A percentile compares a stretch with the other conserved stretches of the same genome.
These are phyloP conservation scores for Tyto alba DNA, from an alignment of 2,113 vertebrate species.

Conservation along the genomic window DNA sequence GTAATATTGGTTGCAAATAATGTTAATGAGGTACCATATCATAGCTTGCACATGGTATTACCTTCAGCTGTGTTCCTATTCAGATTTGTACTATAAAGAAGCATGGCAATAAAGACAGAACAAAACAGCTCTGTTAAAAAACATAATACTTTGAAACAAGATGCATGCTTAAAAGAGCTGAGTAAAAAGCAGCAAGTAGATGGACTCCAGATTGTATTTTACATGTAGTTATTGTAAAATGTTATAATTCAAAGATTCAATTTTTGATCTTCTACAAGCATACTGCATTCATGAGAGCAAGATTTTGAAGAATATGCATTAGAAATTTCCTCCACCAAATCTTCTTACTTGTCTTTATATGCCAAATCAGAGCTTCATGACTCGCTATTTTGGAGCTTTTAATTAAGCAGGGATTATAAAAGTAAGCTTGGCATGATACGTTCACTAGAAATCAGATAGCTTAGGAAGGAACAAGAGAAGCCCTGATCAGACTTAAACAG, in stretches of 20 bases:
- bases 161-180: constrained; percentile 65
- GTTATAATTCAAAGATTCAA: neutral
- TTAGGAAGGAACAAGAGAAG: neutral
- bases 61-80: constrained; percentile 95
- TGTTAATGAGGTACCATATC: constrained; percentile 83
- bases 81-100: constrained; percentile 98
- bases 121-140: constrained; percentile 92
- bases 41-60: constrained; percentile 81
- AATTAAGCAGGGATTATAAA: neutral
- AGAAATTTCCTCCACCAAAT: neutral
- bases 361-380: neutral
- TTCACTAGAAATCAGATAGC: neutral
- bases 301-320: neutral
- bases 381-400: neutral
- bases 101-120: constrained; percentile 94
- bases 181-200: constrained; percentile 32
- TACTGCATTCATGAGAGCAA: neutral
- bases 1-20: constrained; percentile 81
- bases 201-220: neutral
- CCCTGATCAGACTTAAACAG: neutral
- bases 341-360: neutral
- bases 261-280: neutral
- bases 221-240: neutral
- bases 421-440: neutral
- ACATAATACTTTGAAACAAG: constrained; percentile 65